These are phyloP conservation scores for Narcine bancroftii DNA, from an alignment of 2,113 vertebrate genomes.

Conservation along the genomic window DNA sequence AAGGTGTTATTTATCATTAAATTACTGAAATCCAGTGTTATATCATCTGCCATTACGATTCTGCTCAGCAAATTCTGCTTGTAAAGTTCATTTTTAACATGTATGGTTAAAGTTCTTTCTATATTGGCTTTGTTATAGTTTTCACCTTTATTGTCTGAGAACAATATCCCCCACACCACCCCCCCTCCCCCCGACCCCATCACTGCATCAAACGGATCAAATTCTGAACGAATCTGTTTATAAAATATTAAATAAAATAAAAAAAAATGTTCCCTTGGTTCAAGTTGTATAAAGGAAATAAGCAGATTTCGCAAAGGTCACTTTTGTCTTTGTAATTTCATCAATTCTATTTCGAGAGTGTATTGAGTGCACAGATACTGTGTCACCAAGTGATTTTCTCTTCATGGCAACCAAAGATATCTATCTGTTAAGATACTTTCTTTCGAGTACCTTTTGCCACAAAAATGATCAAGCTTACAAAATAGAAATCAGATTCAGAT, in stretches of 20 bases:
- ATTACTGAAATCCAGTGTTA: background rate
- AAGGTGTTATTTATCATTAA: background rate
- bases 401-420: background rate
- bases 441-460: background rate
- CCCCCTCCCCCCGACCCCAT: too few species aligned
- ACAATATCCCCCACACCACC: background rate
- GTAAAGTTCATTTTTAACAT: background rate
- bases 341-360: background rate
- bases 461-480: background rate
- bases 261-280: background rate
- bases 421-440: background rate
- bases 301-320: slow-evolving; percentile 17
- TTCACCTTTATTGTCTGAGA: background rate
- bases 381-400: background rate
- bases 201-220: background rate
- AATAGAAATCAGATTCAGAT: background rate
- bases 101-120: background rate
- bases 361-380: background rate
- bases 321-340: slow-evolving; percentile 20
- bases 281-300: background rate
- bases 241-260: background rate
- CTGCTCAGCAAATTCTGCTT: background rate
- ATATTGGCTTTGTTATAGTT: background rate
- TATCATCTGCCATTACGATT: background rate
- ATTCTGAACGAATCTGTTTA: slow-evolving; percentile 4